Conservation (phyloP, 2,888 invertebrate genomes). For the Thymelicus sylvestris region DNA sequence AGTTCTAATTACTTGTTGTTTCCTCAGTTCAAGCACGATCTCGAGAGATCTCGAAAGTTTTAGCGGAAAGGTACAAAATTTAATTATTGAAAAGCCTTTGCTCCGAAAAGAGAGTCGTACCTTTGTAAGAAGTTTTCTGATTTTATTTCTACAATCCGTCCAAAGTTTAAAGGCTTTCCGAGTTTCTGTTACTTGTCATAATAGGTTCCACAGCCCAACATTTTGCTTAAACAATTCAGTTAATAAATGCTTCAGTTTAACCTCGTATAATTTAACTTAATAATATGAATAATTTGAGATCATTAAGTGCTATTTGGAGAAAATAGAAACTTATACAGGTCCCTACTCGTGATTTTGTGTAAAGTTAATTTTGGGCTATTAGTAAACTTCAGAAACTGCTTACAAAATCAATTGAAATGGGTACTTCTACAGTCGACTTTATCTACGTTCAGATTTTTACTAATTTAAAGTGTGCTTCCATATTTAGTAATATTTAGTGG, state of each 20-base stretch:
- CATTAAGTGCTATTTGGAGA: background rate
- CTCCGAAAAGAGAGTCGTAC: conserved; percentile 21
- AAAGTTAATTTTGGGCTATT: too few species aligned
- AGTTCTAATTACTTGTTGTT: conserved; percentile 42
- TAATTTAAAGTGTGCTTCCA: too few species aligned
- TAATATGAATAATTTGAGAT: background rate
- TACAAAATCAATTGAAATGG: too few species aligned
- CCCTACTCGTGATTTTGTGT: too few species aligned
- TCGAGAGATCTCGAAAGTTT: conserved; percentile 32
- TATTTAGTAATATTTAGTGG: too few species aligned
- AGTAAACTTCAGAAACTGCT: too few species aligned
- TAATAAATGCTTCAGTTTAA: background rate
- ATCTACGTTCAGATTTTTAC: too few species aligned
- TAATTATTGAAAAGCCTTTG: conserved; percentile 36
- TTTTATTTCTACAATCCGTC: conserved; percentile 31
- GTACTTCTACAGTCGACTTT: too few species aligned
- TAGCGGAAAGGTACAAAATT: conserved; percentile 31
- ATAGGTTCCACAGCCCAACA: background rate
- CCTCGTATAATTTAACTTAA: background rate
- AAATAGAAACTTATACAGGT: too few species aligned
- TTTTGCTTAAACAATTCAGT: background rate
- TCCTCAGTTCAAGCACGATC: conserved; percentile 36
- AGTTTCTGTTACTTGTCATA: conserved; percentile 27
- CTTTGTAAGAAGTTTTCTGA: conserved; percentile 28
- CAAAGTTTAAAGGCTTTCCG: conserved; percentile 27